Evolutionary conservation across 2,113 vertebrate genomes (phyloP), one percentile per base, ranked within the genome.

Genomic region (Apaloderma vittatum): DNA sequence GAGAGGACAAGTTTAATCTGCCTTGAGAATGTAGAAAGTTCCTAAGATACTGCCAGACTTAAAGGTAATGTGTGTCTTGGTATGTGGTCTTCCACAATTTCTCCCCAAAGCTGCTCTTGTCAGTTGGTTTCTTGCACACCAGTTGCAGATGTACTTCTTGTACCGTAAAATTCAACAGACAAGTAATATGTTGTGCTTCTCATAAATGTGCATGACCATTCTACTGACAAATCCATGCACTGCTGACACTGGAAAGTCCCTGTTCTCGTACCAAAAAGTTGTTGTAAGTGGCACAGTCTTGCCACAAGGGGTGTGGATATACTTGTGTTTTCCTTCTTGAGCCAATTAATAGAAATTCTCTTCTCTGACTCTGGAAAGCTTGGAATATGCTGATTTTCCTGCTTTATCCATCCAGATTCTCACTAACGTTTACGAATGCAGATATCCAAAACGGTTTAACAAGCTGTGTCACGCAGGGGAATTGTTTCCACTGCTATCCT

Each of bases 61-160:
- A 8, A 0, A 27, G 43, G 23, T 57, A 18, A 1, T 9, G 36
- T 73, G 43, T 37, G 15, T 6, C 37, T 66, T 58, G 11, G 0
- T 11, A 9, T 45, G 3, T 51, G 4, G 4, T 59, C n/a, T 91
- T 94, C 24, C 2, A 36, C 4, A 13, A 12, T 67, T 67, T 77
- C 14, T 80, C 34, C 71, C 13, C 8, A 26, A 24, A 57, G 45
- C 21, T 62, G 43, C 9, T 7, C 0, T 37, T 2, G 16, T 14
- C 23, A 63, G 23, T 29, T 0, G 0, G 48, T 93, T 57, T n/a
- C 51, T 65, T 81, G 29, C 21, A 27, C 29, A 24, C n/a, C 8
- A 40, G 11, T 21, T 72, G 51, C 20, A 59, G 24, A 46, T 20
- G 17, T 61, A 8, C 32, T 72, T 75, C 30, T 73, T 15, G 9